Evolutionary conservation across 2,888 invertebrate genomes (phyloP), one percentile per base, ranked within the genome.

Genomic region (Himalopsyche kuldschensis): DNA sequence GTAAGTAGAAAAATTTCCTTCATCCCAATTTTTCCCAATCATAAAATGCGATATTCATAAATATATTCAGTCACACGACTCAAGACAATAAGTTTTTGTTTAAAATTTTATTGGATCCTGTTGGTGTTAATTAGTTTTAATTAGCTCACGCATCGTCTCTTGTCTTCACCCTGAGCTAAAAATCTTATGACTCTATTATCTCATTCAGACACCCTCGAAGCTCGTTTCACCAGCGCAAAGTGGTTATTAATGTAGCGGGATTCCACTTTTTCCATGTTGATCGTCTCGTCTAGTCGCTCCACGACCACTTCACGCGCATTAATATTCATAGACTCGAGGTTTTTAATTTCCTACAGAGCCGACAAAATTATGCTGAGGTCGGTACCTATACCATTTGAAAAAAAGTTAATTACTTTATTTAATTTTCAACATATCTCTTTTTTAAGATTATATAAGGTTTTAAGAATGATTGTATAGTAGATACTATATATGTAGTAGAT

Each of bases 271-370:
- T 82, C 78, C 81, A 81, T 78, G 79, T 75, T 80, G 81, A 84
- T 82, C 55, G 75, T 82, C 46, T 78, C 55, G 75, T 84, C 46
- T 78, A 81, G 79, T 80, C 78, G 47, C 69, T 35, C 41, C 30
- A 11, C 69, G 69, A 69, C 78, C 77, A 77, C 69, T 79, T 46
- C 47, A 32, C 31, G 55, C 24, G 17, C 75, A 85, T 85, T 81
- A 85, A 85, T 85, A 85, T 85, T 85, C 85, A 85, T 85, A 46
- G 63, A 80, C 48, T 32, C 27, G 47, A 32, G 35, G 80, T 82
- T 85, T 85, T 81, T 81, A 85, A 83, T 85, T 85, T 83, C 81
- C 81, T 69, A 24, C 47, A 77, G 41, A 80, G 69, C 32, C 35
- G 63, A 80, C 55, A 80, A 69, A 69, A 32, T 48, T 31, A 76